phyloP scores from a whole-genome alignment of 2,113 vertebrate species.

The Zapus hudsonius region DNA sequence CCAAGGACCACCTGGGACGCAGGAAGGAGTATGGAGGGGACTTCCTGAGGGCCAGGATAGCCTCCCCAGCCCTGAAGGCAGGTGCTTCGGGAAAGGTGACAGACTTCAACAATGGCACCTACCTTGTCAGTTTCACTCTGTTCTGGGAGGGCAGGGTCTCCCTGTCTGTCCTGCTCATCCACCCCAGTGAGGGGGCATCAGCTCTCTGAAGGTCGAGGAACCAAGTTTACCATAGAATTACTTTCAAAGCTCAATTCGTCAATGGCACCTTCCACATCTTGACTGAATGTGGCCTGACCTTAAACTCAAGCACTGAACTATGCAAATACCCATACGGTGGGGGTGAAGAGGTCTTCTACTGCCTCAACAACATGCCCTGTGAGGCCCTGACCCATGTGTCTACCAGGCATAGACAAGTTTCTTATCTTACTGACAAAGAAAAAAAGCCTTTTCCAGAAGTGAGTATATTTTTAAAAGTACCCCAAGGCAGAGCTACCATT shows the following conservation, averaged over 20 bases:
- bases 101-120: slow-evolving; percentile 71
- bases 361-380: slow-evolving; percentile 58
- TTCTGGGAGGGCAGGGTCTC: slow-evolving; percentile 76
- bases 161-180: slow-evolving; percentile 78
- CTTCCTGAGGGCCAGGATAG: slow-evolving; percentile 77
- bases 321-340: slow-evolving; percentile 63
- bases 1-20: no score
- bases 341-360: slow-evolving; percentile 72
- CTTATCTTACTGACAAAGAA: slow-evolving; percentile 62
- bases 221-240: slow-evolving; percentile 49
- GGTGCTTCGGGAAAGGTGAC: slow-evolving; percentile 69
- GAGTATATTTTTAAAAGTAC: not conserved
- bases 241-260: slow-evolving; percentile 8
- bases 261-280: not conserved
- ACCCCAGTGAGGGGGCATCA: slow-evolving; percentile 77
- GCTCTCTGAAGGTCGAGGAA: slow-evolving; percentile 78
- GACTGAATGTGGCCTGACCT: slow-evolving; percentile 62
- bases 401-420: not conserved
- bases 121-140: slow-evolving; percentile 76
- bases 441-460: slow-evolving; percentile 64
- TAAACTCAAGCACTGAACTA: slow-evolving; percentile 2
- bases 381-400: slow-evolving; percentile 45
- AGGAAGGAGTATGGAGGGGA: slow-evolving; percentile 75
- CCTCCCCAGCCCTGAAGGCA: slow-evolving; percentile 57
- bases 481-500: not conserved